Evolutionary conservation across 2,888 invertebrate genomes (phyloP), one percentile per base, ranked within the genome.

Genomic region (Altica lythri): DNA sequence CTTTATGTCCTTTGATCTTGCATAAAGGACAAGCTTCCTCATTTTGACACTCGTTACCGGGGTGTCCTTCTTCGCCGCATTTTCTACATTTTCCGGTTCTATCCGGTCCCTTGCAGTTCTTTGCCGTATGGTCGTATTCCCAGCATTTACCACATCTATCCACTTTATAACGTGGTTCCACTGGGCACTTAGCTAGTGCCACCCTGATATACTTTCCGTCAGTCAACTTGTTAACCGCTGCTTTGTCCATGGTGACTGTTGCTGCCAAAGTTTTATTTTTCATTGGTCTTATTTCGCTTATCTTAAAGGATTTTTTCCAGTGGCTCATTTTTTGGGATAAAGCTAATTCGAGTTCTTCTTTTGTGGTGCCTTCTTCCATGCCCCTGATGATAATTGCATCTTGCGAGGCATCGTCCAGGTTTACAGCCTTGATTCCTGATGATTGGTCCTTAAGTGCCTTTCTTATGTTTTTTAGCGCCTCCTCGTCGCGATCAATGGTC

Each of bases 401-500:
- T 1, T 4, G 5, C 0, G 32, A 12, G 12, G 5, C 35, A 12
- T n/a, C 8, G 1, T 35, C 51, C 3, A 51, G 1, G 14, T 29
- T 43, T 5, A 17, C 13, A 2, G n/a, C 10, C 9, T 35, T 44
- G 1, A 44, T 8, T 9, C n/a, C n/a, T 30, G 4, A 4, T 13
- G 19, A 17, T 5, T 5, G 10, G 17, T 48, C 17, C 4, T 34
- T 1, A 17, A 38, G 16, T 9, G 37, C 37, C 17, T 10, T 34
- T n/a, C 17, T 14, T 37, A 48, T 22, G 1, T 12, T 17, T 14
- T 14, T 18, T 9, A 46, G 19, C 4, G 48, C 38, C 17, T 18
- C 22, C 1, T 42, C 18, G 5, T 52, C 16, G n/a, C 30, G 45
- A 8, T 46, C 40, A 16, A 34, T 18, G 5, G 52, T 53, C 1